Evolutionary conservation across 1,140 invertebrate species (phyloP).

Genomic region (Aphidius gifuensis): DNA sequence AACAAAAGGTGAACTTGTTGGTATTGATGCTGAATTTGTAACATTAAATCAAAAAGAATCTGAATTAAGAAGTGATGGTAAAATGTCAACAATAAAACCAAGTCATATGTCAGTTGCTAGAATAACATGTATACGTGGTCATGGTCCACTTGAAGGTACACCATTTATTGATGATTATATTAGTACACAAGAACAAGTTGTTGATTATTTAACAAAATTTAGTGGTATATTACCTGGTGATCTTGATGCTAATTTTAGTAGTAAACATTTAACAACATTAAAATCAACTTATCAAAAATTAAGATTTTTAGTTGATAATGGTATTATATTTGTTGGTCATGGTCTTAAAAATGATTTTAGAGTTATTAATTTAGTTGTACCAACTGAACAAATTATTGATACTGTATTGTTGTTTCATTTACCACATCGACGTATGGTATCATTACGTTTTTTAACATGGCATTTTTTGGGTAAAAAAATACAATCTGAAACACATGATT

Average conservation of each 20-base stretch:
- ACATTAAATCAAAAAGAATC: conserved; percentile 91
- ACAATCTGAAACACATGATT: conserved; percentile 87
- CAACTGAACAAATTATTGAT: conserved; percentile 81
- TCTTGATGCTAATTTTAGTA: conserved; percentile 81
- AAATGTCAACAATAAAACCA: conserved; percentile 83
- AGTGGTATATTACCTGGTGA: conserved; percentile 91
- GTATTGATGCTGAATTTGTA: conserved; percentile 92
- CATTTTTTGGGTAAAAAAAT: conserved; percentile 88
- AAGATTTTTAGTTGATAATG: conserved; percentile 79
- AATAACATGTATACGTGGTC: conserved; percentile 83
- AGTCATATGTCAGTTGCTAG: conserved; percentile 84
- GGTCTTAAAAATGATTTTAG: conserved; percentile 90
- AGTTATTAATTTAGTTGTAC: conserved; percentile 87
- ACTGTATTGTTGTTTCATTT: conserved; percentile 85
- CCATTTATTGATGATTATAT: conserved; percentile 94
- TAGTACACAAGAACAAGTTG: conserved; percentile 86
- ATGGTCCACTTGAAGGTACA: conserved; percentile 75
- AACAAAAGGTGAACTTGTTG: conserved; percentile 73
- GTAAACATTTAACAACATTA: conserved; percentile 84
- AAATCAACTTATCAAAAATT: conserved; percentile 88
- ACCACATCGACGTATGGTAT: conserved; percentile 86
- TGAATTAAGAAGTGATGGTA: conserved; percentile 84
- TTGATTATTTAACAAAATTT: conserved; percentile 89
- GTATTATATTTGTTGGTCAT: conserved; percentile 88
- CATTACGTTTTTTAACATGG: conserved; percentile 85